Evolutionary conservation across 1,140 invertebrate genomes (phyloP).

Genomic region (Drosophila triauraria): DNA sequence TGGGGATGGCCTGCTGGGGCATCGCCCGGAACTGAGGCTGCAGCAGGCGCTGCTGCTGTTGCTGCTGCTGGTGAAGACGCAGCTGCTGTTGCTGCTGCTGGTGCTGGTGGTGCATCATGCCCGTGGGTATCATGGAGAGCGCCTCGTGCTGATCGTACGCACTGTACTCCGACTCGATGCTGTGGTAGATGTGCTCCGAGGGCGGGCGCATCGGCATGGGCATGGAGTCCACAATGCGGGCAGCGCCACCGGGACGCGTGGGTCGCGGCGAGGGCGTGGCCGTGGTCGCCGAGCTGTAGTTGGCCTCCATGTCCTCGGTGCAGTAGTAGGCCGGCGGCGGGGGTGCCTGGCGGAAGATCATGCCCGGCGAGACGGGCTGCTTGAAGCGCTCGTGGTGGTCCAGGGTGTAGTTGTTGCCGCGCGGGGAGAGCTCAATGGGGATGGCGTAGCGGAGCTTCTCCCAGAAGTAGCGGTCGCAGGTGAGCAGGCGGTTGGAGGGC

Average conservation of each 20-base stretch:
- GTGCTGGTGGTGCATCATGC: constrained; percentile 65
- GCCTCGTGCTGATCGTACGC: constrained; percentile 83
- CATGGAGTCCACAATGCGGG: constrained; percentile 71
- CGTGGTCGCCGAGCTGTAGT: constrained; percentile 88
- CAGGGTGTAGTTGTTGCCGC: constrained; percentile 85
- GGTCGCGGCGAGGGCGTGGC: constrained; percentile 88
- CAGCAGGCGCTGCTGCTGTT: constrained; percentile 63
- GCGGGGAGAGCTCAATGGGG: constrained; percentile 88
- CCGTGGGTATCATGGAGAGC: constrained; percentile 81
- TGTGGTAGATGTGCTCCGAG: constrained; percentile 94
- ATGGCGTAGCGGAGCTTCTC: constrained; percentile 95
- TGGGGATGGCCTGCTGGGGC: constrained; percentile 39
- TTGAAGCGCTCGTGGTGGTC: constrained; percentile 85
- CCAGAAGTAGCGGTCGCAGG: constrained; percentile 96
- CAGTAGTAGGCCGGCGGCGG: constrained; percentile 85
- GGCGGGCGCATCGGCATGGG: constrained; percentile 87
- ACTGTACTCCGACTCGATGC: constrained; percentile 93
- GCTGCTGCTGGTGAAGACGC: constrained; percentile 72
- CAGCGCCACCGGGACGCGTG: constrained; percentile 75
- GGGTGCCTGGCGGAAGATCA: constrained; percentile 83
- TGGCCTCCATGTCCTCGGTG: constrained; percentile 87
- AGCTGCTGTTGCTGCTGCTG: constrained; percentile 60
- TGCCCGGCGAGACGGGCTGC: constrained; percentile 84
- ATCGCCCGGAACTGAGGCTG: constrained; percentile 68
- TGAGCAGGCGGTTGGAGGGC: constrained; percentile 91